Evolutionary conservation across 2,113 vertebrate species (phyloP).

Genomic region (Empidonax alnorum): DNA sequence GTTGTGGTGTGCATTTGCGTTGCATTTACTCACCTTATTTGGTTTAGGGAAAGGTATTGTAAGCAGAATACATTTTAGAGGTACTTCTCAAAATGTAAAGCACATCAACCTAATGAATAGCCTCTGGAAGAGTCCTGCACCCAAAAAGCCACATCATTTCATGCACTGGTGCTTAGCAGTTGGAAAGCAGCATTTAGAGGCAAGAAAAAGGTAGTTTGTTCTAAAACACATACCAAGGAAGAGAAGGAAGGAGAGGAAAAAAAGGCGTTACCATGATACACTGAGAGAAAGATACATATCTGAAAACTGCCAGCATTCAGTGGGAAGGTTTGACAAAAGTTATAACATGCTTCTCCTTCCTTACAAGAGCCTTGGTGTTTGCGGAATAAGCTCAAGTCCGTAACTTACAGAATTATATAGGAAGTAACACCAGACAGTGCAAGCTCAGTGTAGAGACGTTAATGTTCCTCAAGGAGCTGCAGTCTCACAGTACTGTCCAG

Average conservation of each 20-base stretch:
- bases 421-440: not conserved
- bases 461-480: not conserved
- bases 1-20: not conserved
- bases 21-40: not conserved
- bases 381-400: not conserved
- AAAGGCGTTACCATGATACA: fast-evolving
- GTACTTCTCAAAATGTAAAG: constrained; percentile 21
- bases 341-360: not conserved
- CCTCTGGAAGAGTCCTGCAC: not conserved
- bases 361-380: not conserved
- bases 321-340: not conserved
- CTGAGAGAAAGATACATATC: not conserved
- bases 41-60: not conserved
- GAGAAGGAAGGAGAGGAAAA: not conserved
- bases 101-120: not conserved
- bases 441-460: not conserved
- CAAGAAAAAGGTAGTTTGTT: not conserved
- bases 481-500: not conserved
- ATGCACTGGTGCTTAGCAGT: not conserved
- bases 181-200: not conserved
- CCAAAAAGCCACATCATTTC: not conserved
- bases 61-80: not conserved
- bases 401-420: not conserved
- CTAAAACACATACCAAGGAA: not conserved
- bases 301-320: not conserved